phyloP scores from a whole-genome alignment of 2,888 invertebrate genomes.

The Epicampocera succincta region DNA sequence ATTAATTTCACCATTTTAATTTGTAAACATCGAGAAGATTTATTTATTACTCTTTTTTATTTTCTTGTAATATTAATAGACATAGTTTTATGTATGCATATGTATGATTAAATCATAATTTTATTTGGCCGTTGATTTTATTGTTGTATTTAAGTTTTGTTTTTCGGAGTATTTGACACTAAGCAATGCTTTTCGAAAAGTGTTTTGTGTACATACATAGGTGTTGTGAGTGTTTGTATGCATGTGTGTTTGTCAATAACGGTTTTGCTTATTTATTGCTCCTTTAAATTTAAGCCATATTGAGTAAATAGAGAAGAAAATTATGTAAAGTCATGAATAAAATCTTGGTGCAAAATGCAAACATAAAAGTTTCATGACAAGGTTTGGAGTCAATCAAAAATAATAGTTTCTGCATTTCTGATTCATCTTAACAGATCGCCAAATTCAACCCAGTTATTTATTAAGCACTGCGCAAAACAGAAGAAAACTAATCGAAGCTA shows the following conservation, averaged over 20 bases:
- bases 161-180: constrained; percentile 45
- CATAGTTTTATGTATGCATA: constrained; percentile 52
- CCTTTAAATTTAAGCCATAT: constrained; percentile 30
- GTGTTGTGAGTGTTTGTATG: neutral
- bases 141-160: constrained; percentile 23
- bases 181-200: constrained; percentile 45
- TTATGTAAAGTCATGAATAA: too few relatives aligned
- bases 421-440: too few relatives aligned
- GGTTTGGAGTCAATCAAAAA: too few relatives aligned
- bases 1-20: constrained; percentile 36
- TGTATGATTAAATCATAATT: constrained; percentile 58
- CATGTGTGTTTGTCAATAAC: neutral
- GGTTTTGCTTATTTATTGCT: constrained; percentile 17
- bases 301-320: neutral
- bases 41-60: constrained; percentile 50
- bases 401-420: too few relatives aligned
- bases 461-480: too few relatives aligned
- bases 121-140: constrained; percentile 50
- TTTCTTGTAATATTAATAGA: constrained; percentile 54
- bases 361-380: too few relatives aligned
- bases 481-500: too few relatives aligned
- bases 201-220: constrained; percentile 22
- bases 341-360: too few relatives aligned
- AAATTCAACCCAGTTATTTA: too few relatives aligned
- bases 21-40: constrained; percentile 59